These are phyloP conservation scores for Drosophila monieri DNA, from an alignment of 2,888 invertebrate genomes.

Conservation along the genomic window DNA sequence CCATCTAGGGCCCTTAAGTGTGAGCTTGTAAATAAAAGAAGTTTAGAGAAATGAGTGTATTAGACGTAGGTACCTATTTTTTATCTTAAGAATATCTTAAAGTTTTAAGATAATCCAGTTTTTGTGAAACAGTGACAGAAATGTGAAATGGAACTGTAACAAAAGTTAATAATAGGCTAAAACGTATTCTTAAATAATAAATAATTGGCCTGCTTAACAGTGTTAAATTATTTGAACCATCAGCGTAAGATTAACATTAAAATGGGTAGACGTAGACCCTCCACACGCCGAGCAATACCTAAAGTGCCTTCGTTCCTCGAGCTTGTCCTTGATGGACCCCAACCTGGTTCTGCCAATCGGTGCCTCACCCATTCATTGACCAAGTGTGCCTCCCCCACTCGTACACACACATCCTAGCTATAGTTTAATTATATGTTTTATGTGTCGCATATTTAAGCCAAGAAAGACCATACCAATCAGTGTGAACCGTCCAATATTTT, in stretches of 20 bases:
- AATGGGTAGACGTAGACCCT: constrained; percentile 18
- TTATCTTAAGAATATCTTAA: not conserved
- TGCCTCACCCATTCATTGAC: constrained; percentile 31
- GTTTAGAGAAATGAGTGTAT: constrained; percentile 7
- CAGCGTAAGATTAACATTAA: constrained; percentile 9
- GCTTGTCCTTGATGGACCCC: constrained; percentile 15
- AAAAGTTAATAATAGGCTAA: not conserved
- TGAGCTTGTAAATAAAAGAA: constrained; percentile 20
- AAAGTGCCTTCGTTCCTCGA: constrained; percentile 54
- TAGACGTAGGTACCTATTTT: constrained; percentile 3
- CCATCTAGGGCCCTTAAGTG: constrained; percentile 39
- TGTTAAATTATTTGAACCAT: constrained; percentile 3
- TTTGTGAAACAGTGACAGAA: not conserved
- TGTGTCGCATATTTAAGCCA: constrained; percentile 71
- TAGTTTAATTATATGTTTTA: constrained; percentile 60
- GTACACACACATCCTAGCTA: constrained; percentile 13
- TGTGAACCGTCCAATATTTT: constrained; percentile 82
- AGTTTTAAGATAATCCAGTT: not conserved
- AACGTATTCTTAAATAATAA: not conserved
- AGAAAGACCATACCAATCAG: constrained; percentile 77
- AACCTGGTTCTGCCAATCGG: constrained; percentile 29
- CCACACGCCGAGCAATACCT: constrained; percentile 27
- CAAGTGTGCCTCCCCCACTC: constrained; percentile 35
- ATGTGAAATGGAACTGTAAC: constrained; percentile 8
- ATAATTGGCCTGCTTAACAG: not conserved